Percentiles rank a stretch among this genome's conserved stretches.
Conservation (phyloP, 2,797 vertebrate genomes). For the Fistularia commersonii region DNA sequence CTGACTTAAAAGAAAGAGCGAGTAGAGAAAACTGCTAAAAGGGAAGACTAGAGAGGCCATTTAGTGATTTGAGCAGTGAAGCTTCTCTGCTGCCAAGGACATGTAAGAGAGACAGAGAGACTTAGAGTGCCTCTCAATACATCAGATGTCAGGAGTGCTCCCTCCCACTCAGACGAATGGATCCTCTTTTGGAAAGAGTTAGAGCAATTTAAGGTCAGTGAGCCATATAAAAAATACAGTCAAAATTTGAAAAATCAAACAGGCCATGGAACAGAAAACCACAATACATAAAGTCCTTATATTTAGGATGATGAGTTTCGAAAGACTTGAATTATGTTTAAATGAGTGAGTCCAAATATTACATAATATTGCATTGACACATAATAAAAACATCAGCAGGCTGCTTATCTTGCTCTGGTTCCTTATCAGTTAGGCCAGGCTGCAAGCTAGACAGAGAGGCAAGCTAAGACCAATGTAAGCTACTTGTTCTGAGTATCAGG, state of each 20-base stretch:
- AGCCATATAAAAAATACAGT: constrained; percentile 29
- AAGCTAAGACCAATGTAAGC: constrained; percentile 49
- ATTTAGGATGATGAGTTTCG: neutral
- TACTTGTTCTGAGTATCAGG: constrained; percentile 56
- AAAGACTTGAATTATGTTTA: neutral
- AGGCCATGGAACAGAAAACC: constrained; percentile 1
- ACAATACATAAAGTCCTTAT: neutral
- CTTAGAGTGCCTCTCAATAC: constrained; percentile 65
- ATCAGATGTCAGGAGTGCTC: constrained; percentile 66
- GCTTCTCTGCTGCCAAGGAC: constrained; percentile 80
- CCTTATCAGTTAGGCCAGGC: constrained; percentile 19
- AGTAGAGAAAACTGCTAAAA: constrained; percentile 62
- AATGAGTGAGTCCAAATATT: constrained; percentile 12
- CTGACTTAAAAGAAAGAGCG: constrained; percentile 67
- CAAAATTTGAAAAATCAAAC: constrained; percentile 10
- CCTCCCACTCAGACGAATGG: constrained; percentile 60
- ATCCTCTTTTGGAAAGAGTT: constrained; percentile 57
- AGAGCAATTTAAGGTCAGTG: constrained; percentile 39
- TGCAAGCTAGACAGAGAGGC: constrained; percentile 28
- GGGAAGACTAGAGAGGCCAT: constrained; percentile 71
- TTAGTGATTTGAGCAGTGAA: constrained; percentile 77
- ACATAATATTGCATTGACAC: constrained; percentile 9
- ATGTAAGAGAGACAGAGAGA: constrained; percentile 77
- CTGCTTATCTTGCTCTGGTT: constrained; percentile 7
- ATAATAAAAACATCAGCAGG: neutral